Evolutionary conservation across 2,888 invertebrate species (phyloP), one percentile per base, ranked within the genome.

Genomic region (Andrena trimmerana): DNA sequence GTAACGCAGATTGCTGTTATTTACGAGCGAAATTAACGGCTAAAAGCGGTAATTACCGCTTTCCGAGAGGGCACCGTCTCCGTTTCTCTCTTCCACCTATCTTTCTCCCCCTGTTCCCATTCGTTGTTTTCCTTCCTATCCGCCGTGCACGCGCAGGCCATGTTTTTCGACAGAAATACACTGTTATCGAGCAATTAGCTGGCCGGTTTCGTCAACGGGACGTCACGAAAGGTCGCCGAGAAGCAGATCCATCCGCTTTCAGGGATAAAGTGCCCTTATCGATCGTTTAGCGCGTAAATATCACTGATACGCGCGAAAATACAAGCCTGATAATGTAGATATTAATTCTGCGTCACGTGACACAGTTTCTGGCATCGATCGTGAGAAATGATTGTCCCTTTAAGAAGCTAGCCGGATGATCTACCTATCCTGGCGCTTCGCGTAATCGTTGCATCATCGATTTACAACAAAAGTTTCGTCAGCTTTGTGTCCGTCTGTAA

Each of bases 171-270:
- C 13, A 24, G 62, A 79, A 31, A 20, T 24, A 27, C 63, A 29
- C 52, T 57, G 29, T 72, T 86, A 84, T 84, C 84, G 20, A 50
- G n/a, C 36, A 80, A 86, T 83, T 83, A 86, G 60, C 16, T 7
- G n/a, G 1, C n/a, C 52, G 3, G 5, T 27, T 13, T 57, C 62
- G 63, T 77, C 78, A 31, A 57, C 16, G 2, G 6, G 3, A 16
- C 16, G 29, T 72, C 57, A 20, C 42, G 27, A 72, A 65, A 77
- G 72, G 72, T 77, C 77, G 42, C 27, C 27, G 16, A 4, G 6
- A 48, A 24, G 42, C 63, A 20, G 65, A 27, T 33, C 16, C 48
- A 6, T 16, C 10, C 75, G 16, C 10, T 36, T 65, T 65, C n/a
- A 29, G n/a, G 2, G 20, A 52, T 16, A 36, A 24, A 16, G 48